Evolutionary conservation across 2,797 vertebrate species (phyloP).

Genomic region (Petrocephalus sullivani): DNA sequence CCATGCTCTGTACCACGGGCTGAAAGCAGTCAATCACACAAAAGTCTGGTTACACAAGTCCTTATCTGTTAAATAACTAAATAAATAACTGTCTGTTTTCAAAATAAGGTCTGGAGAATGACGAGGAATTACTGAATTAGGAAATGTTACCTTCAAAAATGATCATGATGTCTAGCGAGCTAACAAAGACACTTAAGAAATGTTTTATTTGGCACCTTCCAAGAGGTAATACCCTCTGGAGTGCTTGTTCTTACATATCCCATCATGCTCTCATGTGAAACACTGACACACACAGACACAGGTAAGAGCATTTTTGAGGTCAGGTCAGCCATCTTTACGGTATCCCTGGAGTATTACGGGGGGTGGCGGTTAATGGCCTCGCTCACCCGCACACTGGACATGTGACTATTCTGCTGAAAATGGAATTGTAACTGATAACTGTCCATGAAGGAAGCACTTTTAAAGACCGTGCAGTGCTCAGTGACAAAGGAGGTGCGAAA

Average conservation of each 20-base stretch:
- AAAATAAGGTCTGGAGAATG: background rate
- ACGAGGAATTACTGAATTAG: background rate
- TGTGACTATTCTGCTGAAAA: background rate
- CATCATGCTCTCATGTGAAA: background rate
- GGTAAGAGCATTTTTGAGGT: background rate
- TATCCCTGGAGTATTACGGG: background rate
- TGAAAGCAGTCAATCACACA: conserved; percentile 47
- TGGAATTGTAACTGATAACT: background rate
- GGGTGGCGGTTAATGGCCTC: background rate
- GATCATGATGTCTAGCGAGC: background rate
- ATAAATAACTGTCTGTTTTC: background rate
- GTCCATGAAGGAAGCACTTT: background rate
- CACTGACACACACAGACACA: background rate
- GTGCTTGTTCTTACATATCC: background rate
- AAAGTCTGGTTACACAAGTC: background rate
- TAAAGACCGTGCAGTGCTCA: background rate
- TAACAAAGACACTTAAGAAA: background rate
- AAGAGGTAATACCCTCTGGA: background rate
- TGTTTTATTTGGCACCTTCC: background rate
- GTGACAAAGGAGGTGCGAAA: background rate
- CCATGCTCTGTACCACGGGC: conserved; percentile 86
- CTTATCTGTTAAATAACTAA: background rate
- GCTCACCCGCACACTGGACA: background rate
- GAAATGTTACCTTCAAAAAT: background rate
- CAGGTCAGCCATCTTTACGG: background rate